Evolutionary conservation across 1,140 invertebrate genomes (phyloP).

Genomic region (Zaprionus camerounensis): DNA sequence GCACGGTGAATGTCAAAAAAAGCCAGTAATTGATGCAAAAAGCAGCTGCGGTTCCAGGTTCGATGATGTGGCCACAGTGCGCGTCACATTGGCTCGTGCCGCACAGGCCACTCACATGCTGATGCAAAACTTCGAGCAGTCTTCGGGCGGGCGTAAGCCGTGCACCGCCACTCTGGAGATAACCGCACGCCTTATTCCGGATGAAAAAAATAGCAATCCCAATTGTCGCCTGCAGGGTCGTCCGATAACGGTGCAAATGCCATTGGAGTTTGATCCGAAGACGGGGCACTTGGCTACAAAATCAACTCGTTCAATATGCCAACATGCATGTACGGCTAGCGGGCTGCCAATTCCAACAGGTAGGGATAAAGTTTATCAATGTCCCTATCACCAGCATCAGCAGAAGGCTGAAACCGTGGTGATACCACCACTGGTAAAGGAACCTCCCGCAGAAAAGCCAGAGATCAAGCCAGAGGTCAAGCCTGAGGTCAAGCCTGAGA

Average conservation of each 20-base stretch:
- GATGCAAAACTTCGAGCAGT: conserved; percentile 48
- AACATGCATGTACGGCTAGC: neutral
- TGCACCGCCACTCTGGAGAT: conserved; percentile 59
- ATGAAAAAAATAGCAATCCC: neutral
- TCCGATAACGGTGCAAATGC: conserved; percentile 66
- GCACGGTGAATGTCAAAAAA: no score
- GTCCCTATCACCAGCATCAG: neutral
- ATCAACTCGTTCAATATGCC: neutral
- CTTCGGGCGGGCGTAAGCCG: neutral
- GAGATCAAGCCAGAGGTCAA: no score
- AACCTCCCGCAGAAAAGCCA: no score
- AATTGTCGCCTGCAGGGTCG: conserved; percentile 36
- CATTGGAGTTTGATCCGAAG: conserved; percentile 61
- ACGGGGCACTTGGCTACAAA: conserved; percentile 24
- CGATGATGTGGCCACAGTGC: conserved; percentile 44
- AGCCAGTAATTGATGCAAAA: no score
- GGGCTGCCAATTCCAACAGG: neutral
- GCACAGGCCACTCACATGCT: conserved; percentile 40
- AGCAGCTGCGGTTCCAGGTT: neutral
- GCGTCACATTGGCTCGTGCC: conserved; percentile 44
- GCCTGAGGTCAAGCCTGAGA: no score
- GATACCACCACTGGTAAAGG: no score
- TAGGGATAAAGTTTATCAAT: neutral
- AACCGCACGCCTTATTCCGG: conserved; percentile 52
- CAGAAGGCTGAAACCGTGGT: no score